Conservation (phyloP, 64 coral and sea anemone genomes). For the Porites lutea region DNA sequence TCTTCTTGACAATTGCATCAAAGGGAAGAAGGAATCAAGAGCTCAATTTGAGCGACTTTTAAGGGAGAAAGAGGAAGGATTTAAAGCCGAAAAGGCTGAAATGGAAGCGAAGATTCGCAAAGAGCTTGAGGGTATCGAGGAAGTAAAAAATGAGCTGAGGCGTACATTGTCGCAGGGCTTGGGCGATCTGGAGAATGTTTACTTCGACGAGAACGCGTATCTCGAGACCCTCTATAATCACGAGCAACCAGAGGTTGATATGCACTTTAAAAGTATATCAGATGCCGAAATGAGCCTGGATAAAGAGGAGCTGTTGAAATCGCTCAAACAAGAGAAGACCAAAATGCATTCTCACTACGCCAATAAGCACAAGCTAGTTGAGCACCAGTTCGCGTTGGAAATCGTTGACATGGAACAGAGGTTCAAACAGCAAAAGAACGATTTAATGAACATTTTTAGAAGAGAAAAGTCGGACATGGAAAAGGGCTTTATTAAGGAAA, state of each 20-base stretch:
- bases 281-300: slow-evolving; percentile 69
- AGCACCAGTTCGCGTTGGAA: slow-evolving; percentile 90
- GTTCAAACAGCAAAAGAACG: slow-evolving; percentile 97
- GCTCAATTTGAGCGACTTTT: slow-evolving; percentile 66
- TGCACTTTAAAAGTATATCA: slow-evolving; percentile 82
- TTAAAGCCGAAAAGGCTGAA: slow-evolving; percentile 88
- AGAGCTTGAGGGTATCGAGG: slow-evolving; percentile 92
- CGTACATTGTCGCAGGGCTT: slow-evolving; percentile 77
- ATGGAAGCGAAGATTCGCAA: slow-evolving; percentile 77
- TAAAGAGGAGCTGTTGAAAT: slow-evolving; percentile 66
- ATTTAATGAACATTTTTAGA: slow-evolving; percentile 97
- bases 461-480: slow-evolving; percentile 85
- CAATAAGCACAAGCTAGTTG: slow-evolving; percentile 81
- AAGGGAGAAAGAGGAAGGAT: slow-evolving; percentile 71
- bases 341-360: slow-evolving; percentile 81
- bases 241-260: slow-evolving; percentile 94
- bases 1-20: slow-evolving; percentile 72
- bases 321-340: slow-evolving; percentile 76
- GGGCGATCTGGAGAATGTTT: slow-evolving; percentile 88
- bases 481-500: slow-evolving; percentile 74
- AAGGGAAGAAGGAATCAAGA: slow-evolving; percentile 83
- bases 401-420: slow-evolving; percentile 93
- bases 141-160: slow-evolving; percentile 95
- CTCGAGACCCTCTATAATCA: slow-evolving; percentile 70
- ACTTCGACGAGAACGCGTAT: slow-evolving; percentile 74